Evolutionary conservation across 2,797 vertebrate species (phyloP), one percentile per base, ranked within the genome.

Genomic region (Discoglossus pictus): DNA sequence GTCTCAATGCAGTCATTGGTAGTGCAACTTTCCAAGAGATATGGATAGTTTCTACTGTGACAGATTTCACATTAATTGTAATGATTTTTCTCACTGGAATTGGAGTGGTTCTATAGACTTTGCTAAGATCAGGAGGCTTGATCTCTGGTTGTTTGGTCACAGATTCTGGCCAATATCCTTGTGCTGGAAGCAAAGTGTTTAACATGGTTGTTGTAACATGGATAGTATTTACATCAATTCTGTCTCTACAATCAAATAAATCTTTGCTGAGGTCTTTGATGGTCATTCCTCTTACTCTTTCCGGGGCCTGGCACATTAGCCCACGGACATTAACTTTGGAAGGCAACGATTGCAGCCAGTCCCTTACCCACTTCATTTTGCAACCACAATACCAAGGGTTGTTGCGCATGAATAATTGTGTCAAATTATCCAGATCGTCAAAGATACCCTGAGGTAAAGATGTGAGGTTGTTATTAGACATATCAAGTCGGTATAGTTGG

Each of bases 301-400:
- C 98, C 1, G 97, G 98, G 8, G 96, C 95, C 82, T 99, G 97
- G 82, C 98, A 99, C 97, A 99, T 99, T 71, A 99, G 92, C 39
- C 98, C 98, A 13, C 98, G 95, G 21, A 98, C 97, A 1, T 98
- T 99, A 76, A 99, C 95, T 79, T 94, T 97, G 10, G 92, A 79
- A 7, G 96, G 95, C 73, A 98, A 72, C 0, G 91, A 91, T 16
- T 95, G 92, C 60, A 99, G 82, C 98, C 98, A 99, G 80, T 99
- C 96, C 0, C 96, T 93, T 10, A 99, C 95, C 98, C 98, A 99
- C 83, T 95, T 98, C 95, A 99, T 98, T 78, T 91, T 92, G 87
- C 98, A 99, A 34, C 90, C 96, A 21, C 98, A 99, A 61, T 98
- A 90, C 98, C 98, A 99, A 0, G 97, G 98, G 80, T 99, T 99